Conservation (phyloP, 2,113 vertebrate genomes). For the Plotosus lineatus region DNA sequence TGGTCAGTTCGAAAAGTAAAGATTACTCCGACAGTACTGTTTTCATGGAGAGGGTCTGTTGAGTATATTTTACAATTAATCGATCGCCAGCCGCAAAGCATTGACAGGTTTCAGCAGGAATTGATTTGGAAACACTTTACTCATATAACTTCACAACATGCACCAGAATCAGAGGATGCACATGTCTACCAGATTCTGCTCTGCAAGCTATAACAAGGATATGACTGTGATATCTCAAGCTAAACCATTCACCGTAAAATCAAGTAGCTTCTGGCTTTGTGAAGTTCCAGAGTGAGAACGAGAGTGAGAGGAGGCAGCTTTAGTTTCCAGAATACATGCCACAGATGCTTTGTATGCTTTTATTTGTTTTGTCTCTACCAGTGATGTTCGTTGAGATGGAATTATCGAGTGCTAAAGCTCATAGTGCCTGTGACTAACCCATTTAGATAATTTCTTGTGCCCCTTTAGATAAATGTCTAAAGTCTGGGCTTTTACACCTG, state of each 20-base stretch:
- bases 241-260: background rate
- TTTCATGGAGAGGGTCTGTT: background rate
- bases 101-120: background rate
- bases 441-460: background rate
- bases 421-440: background rate
- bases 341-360: conserved; percentile 12
- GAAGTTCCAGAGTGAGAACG: background rate
- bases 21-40: too few species aligned
- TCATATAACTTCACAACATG: background rate
- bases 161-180: background rate
- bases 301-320: background rate
- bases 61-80: background rate
- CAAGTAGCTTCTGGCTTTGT: background rate
- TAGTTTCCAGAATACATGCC: background rate
- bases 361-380: background rate
- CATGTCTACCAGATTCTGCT: background rate
- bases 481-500: too few species aligned
- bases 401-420: background rate
- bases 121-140: background rate
- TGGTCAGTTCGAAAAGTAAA: background rate
- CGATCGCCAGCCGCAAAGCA: too few species aligned
- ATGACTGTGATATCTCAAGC: background rate
- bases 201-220: background rate
- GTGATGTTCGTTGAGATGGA: background rate
- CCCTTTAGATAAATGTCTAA: background rate